Evolutionary conservation across 1,140 invertebrate genomes (phyloP).

Genomic region (Gonioctena quinquepunctata): DNA sequence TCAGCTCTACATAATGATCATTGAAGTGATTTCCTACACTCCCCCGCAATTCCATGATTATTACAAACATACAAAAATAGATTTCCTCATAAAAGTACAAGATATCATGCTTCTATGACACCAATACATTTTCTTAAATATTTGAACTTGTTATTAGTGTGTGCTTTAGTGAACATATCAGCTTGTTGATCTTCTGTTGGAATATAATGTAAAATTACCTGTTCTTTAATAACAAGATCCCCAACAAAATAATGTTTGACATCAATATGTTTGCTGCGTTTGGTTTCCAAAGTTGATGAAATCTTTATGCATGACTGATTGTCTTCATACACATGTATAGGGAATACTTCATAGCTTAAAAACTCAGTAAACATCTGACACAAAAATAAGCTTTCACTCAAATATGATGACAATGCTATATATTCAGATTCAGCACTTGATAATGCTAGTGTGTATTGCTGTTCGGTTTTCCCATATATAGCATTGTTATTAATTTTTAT

Average conservation of each 20-base stretch:
- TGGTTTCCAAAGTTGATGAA: conserved; percentile 13
- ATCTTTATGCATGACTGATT: conserved; percentile 31
- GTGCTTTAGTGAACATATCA: conserved; percentile 38
- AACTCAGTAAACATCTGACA: conserved; percentile 16
- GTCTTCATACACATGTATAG: conserved; percentile 22
- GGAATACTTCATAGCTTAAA: conserved; percentile 1
- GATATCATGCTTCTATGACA: too few relatives aligned
- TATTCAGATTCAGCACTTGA: conserved; percentile 26
- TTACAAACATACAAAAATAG: too few relatives aligned
- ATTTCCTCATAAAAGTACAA: too few relatives aligned
- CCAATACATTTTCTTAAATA: conserved; percentile 25
- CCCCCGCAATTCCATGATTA: too few relatives aligned
- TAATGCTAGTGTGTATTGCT: conserved; percentile 9
- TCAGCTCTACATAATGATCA: too few relatives aligned
- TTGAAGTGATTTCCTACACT: too few relatives aligned
- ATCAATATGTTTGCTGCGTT: conserved; percentile 47
- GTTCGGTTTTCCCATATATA: conserved; percentile 23
- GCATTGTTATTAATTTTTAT: conserved; percentile 21
- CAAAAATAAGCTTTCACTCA: conserved; percentile 28
- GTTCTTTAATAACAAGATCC: conserved; percentile 13
- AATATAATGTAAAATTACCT: conserved; percentile 30
- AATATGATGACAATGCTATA: conserved; percentile 18
- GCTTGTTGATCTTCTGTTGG: conserved; percentile 33
- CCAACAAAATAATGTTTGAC: conserved; percentile 46
- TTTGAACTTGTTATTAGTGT: conserved; percentile 5